phyloP scores from a whole-genome alignment of 2,797 vertebrate genomes.

The Gymnoscopelus braueri region DNA sequence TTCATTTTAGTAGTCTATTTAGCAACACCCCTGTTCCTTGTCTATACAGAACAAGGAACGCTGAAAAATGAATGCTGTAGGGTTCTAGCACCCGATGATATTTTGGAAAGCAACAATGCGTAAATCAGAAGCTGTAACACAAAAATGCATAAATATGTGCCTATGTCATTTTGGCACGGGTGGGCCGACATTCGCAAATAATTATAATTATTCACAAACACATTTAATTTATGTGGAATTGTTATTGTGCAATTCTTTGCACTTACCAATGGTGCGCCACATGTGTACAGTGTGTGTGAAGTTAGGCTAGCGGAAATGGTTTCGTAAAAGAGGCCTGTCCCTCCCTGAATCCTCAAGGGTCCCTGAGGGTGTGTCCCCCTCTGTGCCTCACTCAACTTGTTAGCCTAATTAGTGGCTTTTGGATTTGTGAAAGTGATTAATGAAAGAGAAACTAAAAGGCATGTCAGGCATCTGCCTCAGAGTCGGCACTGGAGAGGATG shows the following conservation, averaged over 20 bases:
- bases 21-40: no score
- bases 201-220: no score
- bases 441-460: conserved; percentile 36
- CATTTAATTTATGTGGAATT: no score
- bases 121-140: no score
- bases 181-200: no score
- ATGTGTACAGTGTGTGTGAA: not conserved
- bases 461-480: conserved; percentile 36
- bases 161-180: no score
- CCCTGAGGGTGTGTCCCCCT: conserved; percentile 40
- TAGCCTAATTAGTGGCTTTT: conserved; percentile 49
- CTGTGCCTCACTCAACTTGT: conserved; percentile 31
- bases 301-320: conserved; percentile 24
- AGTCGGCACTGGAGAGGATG: not conserved
- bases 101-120: no score
- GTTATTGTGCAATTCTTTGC: not conserved
- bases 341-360: conserved; percentile 22
- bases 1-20: no score
- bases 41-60: no score
- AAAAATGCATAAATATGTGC: no score
- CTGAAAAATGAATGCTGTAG: no score
- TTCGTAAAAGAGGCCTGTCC: conserved; percentile 26
- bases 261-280: not conserved
- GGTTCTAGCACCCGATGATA: no score
- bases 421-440: conserved; percentile 61